Evolutionary conservation across 2,113 vertebrate genomes (phyloP), one percentile per base, ranked within the genome.

Genomic region (Cottus gobio): DNA sequence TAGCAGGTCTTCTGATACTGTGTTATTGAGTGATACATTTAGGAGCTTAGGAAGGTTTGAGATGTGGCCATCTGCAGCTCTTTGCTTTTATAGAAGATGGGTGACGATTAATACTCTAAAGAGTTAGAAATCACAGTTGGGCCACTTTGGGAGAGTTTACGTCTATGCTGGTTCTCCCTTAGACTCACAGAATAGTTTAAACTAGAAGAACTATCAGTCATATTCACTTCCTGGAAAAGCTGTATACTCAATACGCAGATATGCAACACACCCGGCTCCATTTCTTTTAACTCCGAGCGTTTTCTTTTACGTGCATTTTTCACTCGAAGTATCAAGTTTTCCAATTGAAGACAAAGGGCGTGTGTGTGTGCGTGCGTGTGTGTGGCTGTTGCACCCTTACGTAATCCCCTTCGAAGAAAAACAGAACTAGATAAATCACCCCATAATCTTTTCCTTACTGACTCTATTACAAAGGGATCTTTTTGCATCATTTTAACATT

Each of bases 271-370:
- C 62, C 62, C 64, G 4, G 31, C 22, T 70, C 63, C 24, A 36
- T 75, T 64, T 58, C n/a, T 37, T 50, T 37, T 52, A 60, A 76
- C 56, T 42, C 31, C 30, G 8, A 71, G 63, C 79, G 65, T 56
- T 64, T 48, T 64, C 31, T 74, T 83, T 66, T 56, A 48, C 50
- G 75, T 75, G 46, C 7, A 61, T 22, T 61, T 67, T 80, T 66
- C 0, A 1, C 57, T 62, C 24, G 0, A 30, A 50, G 56, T 36
- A 72, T 85, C 2, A n/a, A 82, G 72, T 79, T 87, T 77, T 90
- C 85, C 84, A 89, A 88, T 91, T 90, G 82, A 88, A 83, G 83
- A 91, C 91, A 90, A 93, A 93, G 81, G 80, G 76, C 88, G n/a
- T 48, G 46, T 20, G 82, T 82, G 30, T 64, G 56, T 71, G 77